These are phyloP conservation scores for Fabriciana adippe DNA, from an alignment of 2,888 invertebrate genomes.

Conservation along the genomic window DNA sequence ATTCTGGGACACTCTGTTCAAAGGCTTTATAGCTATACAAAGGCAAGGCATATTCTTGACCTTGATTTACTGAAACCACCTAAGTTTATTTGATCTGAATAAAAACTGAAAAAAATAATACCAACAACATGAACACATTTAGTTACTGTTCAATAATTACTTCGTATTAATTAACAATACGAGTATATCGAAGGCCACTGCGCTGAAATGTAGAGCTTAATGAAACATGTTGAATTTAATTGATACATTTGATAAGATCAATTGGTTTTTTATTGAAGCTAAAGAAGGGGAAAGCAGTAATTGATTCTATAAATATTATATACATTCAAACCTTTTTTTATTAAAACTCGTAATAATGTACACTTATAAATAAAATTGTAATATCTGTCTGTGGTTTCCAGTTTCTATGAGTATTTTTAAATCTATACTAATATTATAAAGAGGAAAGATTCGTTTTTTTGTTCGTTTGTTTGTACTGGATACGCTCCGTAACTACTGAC, in stretches of 20 bases:
- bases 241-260: background rate
- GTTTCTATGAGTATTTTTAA: too few species aligned
- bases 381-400: background rate
- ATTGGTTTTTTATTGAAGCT: too few species aligned
- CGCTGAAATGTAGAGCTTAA: constrained; percentile 1
- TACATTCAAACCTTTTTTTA: too few species aligned
- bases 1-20: too few species aligned
- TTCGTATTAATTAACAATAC: constrained; percentile 25
- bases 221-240: background rate
- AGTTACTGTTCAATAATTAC: constrained; percentile 25
- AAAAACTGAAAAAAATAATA: constrained; percentile 24
- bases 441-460: too few species aligned
- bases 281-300: too few species aligned
- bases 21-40: background rate
- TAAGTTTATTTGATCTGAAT: constrained; percentile 19
- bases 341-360: background rate
- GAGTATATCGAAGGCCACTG: constrained; percentile 13
- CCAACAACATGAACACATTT: constrained; percentile 29
- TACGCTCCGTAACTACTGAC: too few species aligned
- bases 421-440: too few species aligned
- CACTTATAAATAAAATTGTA: background rate
- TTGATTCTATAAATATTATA: too few species aligned
- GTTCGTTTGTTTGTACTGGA: too few species aligned
- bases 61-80: constrained; percentile 23
- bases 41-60: constrained; percentile 1